Evolutionary conservation across 2,113 vertebrate species (phyloP).

Genomic region (Zootoca vivipara): DNA sequence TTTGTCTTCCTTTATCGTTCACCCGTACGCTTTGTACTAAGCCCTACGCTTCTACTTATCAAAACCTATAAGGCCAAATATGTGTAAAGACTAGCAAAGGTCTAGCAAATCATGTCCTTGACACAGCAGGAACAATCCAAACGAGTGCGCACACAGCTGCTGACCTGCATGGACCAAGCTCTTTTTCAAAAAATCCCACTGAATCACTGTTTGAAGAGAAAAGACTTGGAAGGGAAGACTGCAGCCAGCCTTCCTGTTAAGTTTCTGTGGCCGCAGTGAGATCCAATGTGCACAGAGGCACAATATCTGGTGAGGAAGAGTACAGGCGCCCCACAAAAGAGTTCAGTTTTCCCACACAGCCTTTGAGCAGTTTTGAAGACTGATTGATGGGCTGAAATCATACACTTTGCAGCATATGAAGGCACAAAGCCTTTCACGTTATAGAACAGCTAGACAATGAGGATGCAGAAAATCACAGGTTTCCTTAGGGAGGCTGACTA

Average conservation of each 20-base stretch:
- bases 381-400: neutral
- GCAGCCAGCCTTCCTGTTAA: neutral
- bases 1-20: slow-evolving; percentile 8
- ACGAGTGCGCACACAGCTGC: neutral
- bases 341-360: neutral
- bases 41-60: neutral
- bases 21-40: neutral
- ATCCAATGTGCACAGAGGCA: too few relatives aligned
- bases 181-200: neutral
- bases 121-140: neutral
- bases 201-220: neutral
- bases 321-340: too few relatives aligned
- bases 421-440: neutral
- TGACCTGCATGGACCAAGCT: neutral
- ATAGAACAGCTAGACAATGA: neutral
- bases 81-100: neutral
- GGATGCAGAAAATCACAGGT: neutral
- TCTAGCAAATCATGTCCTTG: neutral
- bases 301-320: too few relatives aligned
- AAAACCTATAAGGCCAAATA: neutral
- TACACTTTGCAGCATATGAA: neutral
- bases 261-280: too few relatives aligned
- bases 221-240: neutral
- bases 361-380: neutral
- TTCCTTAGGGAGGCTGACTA: slow-evolving; percentile 4